Conservation (phyloP, 2,888 invertebrate genomes). For the Hypolimnas misippus region DNA sequence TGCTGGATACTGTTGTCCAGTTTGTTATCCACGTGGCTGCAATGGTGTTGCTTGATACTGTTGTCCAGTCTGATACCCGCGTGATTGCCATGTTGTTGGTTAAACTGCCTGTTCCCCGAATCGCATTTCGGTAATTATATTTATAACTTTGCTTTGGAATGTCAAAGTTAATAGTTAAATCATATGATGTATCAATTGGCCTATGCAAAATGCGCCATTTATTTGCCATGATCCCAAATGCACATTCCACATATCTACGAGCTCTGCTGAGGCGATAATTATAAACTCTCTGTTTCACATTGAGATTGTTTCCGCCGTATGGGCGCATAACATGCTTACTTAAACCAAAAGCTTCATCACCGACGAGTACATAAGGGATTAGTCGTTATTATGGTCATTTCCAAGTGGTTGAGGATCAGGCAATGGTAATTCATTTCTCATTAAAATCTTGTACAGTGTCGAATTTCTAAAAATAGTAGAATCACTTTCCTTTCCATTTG, state of each 20-base stretch:
- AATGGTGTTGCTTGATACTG: slow-evolving; percentile 22
- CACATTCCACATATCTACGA: slow-evolving; percentile 39
- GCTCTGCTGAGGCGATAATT: slow-evolving; percentile 40
- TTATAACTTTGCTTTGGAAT: slow-evolving; percentile 39
- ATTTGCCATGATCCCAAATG: slow-evolving; percentile 41
- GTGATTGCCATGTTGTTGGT: slow-evolving; percentile 43
- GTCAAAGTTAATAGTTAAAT: slow-evolving; percentile 45
- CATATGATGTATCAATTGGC: slow-evolving; percentile 20
- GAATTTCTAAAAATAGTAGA: slow-evolving; percentile 43
- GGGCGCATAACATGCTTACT: slow-evolving; percentile 43
- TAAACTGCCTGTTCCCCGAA: slow-evolving; percentile 34
- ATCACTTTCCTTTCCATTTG: slow-evolving; percentile 42
- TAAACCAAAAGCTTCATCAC: slow-evolving; percentile 44
- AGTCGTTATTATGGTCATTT: slow-evolving; percentile 32
- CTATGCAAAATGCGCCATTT: slow-evolving; percentile 45
- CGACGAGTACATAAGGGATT: slow-evolving; percentile 42
- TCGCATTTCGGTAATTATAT: slow-evolving; percentile 42
- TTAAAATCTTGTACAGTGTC: slow-evolving; percentile 43
- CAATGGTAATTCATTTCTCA: slow-evolving; percentile 43
- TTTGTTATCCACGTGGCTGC: slow-evolving; percentile 4
- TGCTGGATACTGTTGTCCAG: slow-evolving; percentile 5
- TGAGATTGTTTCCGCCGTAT: slow-evolving; percentile 36
- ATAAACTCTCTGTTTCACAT: slow-evolving; percentile 39
- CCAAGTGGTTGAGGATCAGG: slow-evolving; percentile 42
- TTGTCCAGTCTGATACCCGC: slow-evolving; percentile 44